Conservation (phyloP, 1,140 invertebrate species). For the Brachionus rubens region DNA sequence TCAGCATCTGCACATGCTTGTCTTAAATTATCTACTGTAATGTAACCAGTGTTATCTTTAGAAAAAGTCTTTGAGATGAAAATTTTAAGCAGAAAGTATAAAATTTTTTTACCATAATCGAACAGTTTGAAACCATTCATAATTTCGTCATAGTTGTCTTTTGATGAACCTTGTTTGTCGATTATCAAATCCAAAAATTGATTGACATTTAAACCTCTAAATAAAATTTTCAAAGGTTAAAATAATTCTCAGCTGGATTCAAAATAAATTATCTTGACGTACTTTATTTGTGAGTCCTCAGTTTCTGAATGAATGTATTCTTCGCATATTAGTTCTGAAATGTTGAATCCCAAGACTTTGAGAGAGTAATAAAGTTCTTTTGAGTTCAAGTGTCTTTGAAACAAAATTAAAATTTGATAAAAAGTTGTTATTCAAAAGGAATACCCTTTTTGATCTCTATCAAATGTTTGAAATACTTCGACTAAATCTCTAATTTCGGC, state of each 20-base stretch:
- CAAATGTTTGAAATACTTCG: constrained; percentile 41
- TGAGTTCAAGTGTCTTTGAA: neutral
- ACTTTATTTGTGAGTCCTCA: too few species aligned
- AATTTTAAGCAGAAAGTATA: neutral
- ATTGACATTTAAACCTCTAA: constrained; percentile 54
- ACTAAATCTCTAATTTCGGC: constrained; percentile 33
- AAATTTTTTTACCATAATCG: constrained; percentile 54
- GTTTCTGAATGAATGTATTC: constrained; percentile 35
- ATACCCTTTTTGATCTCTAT: neutral
- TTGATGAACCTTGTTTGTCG: constrained; percentile 55
- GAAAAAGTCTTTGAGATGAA: neutral
- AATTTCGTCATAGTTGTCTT: constrained; percentile 58
- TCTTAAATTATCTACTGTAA: constrained; percentile 54
- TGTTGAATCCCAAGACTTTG: constrained; percentile 32
- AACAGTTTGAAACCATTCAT: constrained; percentile 57
- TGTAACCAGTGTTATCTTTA: constrained; percentile 52
- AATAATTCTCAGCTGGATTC: too few species aligned
- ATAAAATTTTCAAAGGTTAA: neutral
- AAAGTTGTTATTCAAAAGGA: neutral
- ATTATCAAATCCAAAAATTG: constrained; percentile 59
- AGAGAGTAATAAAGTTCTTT: constrained; percentile 17
- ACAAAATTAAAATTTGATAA: neutral
- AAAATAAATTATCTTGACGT: too few species aligned
- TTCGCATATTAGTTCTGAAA: constrained; percentile 25
- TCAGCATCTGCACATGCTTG: constrained; percentile 53